Evolutionary conservation across 2,797 vertebrate genomes (phyloP), one percentile per base, ranked within the genome.

Genomic region (Prionace glauca): DNA sequence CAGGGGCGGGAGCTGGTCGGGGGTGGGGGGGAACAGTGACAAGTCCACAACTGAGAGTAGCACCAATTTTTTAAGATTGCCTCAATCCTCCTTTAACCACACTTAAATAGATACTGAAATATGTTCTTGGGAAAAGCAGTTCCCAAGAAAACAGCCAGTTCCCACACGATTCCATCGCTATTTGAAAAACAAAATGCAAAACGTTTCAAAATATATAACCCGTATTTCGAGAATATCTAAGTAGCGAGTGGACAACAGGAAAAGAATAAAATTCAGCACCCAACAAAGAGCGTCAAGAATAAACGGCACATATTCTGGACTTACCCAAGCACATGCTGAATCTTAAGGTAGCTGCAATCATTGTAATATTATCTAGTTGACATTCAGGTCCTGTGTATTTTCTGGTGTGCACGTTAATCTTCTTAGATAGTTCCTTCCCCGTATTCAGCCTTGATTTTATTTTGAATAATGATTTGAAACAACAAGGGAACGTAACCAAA

Each of bases 401-500:
- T 84, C 81, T 45, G 8, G 62, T 67, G 36, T 10, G n/a, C 65
- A 36, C 8, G n/a, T 41, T 69, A 92, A 92, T 67, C 65, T 41
- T 92, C 67, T 67, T 67, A 67, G 41, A 69, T 69, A 41, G 90
- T n/a, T 92, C 65, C 65, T 36, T 67, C n/a, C 24, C 41, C 20
- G 5, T 41, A 69, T 41, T 92, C n/a, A 92, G 36, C 41, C 22
- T 62, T 92, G 20, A 67, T 67, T 3, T 36, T 84, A 45, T 45
- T 67, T 69, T 92, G 90, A 92, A 92, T 92, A 67, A 92, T n/a
- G 18, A 92, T 92, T 67, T 92, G 90, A 92, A 92, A 92, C 90
- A 92, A 92, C 69, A 12, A 41, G 90, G n/a, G 90, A 92, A 92
- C n/a, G 9, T 22, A 92, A 69, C 22, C 62, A 92, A 92, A 65